Evolutionary conservation across 1,140 invertebrate genomes (phyloP).

Genomic region (Heliothis virescens): DNA sequence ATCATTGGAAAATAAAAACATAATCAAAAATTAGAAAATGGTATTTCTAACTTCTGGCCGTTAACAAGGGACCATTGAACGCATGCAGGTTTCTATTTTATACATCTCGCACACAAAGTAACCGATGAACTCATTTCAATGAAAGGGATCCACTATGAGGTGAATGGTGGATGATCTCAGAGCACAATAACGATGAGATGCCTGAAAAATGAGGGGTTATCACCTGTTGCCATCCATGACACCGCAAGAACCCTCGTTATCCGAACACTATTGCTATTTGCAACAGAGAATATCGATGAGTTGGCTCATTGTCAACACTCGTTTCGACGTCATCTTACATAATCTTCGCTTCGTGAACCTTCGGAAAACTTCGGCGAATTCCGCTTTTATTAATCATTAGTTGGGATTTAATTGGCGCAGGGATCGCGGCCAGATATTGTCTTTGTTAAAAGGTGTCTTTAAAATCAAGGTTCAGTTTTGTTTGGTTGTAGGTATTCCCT

Average conservation of each 20-base stretch:
- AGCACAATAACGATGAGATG: slow-evolving; percentile 44
- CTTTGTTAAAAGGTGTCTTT: not conserved
- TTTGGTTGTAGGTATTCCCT: too few species aligned
- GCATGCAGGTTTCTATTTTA: not conserved
- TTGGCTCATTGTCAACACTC: slow-evolving; percentile 47
- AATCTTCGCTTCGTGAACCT: not conserved
- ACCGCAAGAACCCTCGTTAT: slow-evolving; percentile 43
- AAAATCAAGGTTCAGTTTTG: not conserved
- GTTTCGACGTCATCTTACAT: slow-evolving; percentile 7
- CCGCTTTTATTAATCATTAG: slow-evolving; percentile 5
- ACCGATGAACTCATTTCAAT: not conserved
- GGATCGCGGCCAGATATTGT: slow-evolving; percentile 26
- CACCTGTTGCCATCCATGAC: slow-evolving; percentile 57
- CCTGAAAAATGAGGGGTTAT: slow-evolving; percentile 54
- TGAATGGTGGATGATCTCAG: not conserved
- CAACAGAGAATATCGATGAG: slow-evolving; percentile 51
- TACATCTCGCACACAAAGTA: not conserved
- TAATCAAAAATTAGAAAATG: too few species aligned
- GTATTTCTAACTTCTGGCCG: too few species aligned
- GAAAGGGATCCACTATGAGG: not conserved
- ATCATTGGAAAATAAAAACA: too few species aligned
- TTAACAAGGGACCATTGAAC: too few species aligned
- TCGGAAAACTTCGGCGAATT: slow-evolving; percentile 5
- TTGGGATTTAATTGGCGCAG: slow-evolving; percentile 36
- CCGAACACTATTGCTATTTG: slow-evolving; percentile 46